phyloP scores from a whole-genome alignment of 2,113 vertebrate genomes.

The Caranx melampygus region DNA sequence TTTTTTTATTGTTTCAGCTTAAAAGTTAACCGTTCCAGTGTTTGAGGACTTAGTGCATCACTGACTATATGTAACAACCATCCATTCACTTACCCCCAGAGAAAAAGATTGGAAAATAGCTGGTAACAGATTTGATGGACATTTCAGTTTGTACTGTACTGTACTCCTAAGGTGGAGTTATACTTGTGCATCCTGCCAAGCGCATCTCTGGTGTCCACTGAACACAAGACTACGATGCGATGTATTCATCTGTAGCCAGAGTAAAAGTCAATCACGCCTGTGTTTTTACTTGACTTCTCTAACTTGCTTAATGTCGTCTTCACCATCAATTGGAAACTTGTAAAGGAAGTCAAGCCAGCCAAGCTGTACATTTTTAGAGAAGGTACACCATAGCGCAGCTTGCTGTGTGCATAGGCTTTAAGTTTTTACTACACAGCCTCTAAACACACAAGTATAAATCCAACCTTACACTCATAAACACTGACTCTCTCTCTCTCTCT shows the following conservation, averaged over 20 bases:
- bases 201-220: not conserved
- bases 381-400: not conserved
- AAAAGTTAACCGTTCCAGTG: constrained; percentile 57
- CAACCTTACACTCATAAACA: constrained; percentile 55
- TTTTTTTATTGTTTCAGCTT: constrained; percentile 61
- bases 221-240: not conserved
- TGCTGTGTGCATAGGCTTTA: not conserved
- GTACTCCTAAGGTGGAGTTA: constrained; percentile 7
- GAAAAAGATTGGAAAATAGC: constrained; percentile 13
- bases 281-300: too few species aligned
- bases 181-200: constrained; percentile 13
- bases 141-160: not conserved
- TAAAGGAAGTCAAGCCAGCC: not conserved
- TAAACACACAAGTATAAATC: constrained; percentile 34
- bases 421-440: not conserved
- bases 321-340: not conserved
- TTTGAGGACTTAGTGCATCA: constrained; percentile 55
- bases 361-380: constrained; percentile 5
- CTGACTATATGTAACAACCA: constrained; percentile 52
- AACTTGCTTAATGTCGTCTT: not conserved
- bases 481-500: constrained; percentile 2
- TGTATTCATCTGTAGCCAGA: not conserved
- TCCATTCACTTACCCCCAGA: constrained; percentile 41
- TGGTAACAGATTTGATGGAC: constrained; percentile 42
- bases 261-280: not conserved